phyloP scores from a whole-genome alignment of 2,797 vertebrate genomes.

The Notamacropus eugenii region DNA sequence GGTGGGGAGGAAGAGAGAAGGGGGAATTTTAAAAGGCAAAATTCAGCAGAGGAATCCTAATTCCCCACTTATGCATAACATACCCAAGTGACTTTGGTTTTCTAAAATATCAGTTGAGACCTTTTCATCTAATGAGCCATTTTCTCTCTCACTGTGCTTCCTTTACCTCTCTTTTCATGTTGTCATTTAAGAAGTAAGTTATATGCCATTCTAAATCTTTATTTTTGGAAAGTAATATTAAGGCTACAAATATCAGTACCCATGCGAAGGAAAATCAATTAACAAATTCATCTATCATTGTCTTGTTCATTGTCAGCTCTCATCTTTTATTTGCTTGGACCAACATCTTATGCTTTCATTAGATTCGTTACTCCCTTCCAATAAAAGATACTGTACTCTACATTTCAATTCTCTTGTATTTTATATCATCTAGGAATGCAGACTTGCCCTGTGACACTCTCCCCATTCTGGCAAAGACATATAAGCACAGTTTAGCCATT shows the following conservation, averaged over 20 bases:
- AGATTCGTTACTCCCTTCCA: conserved; percentile 18
- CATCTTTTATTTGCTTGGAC: conserved; percentile 49
- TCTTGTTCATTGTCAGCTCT: conserved; percentile 28
- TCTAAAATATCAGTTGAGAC: conserved; percentile 56
- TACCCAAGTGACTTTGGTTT: conserved; percentile 47
- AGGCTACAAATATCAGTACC: neutral
- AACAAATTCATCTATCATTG: conserved; percentile 28
- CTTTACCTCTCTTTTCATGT: conserved; percentile 47
- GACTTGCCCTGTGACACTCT: neutral
- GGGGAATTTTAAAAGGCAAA: conserved; percentile 24
- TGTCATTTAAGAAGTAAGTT: conserved; percentile 57
- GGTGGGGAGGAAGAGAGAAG: conserved; percentile 33
- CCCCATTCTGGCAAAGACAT: neutral
- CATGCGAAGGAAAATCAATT: conserved; percentile 35
- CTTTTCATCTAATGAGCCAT: conserved; percentile 66
- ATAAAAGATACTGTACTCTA: conserved; percentile 38
- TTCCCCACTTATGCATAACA: conserved; percentile 43
- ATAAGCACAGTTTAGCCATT: neutral
- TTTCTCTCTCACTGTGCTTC: conserved; percentile 35
- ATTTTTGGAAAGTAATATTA: conserved; percentile 38
- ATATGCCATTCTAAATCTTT: neutral
- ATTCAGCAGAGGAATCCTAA: conserved; percentile 40
- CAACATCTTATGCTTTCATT: conserved; percentile 7
- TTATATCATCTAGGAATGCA: neutral
- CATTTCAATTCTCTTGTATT: neutral